Percentiles rank a stretch among this genome's conserved stretches.
These are phyloP conservation scores for Salpingus planirostris DNA, from an alignment of 2,888 invertebrate genomes.

Conservation along the genomic window DNA sequence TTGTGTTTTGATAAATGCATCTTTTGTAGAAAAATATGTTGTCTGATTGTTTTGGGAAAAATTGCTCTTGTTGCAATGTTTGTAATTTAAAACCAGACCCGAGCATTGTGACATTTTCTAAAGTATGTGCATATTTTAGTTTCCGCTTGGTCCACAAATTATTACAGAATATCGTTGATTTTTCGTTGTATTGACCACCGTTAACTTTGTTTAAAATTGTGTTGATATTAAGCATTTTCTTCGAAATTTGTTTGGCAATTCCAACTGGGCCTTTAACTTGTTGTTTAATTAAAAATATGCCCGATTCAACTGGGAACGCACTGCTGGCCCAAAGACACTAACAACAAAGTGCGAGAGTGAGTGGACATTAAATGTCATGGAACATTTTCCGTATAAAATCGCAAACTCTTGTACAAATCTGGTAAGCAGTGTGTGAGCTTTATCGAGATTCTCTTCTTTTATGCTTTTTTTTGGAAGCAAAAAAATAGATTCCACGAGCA, in stretches of 20 bases:
- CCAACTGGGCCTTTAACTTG: neutral
- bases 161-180: neutral
- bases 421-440: neutral
- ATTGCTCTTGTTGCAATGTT: neutral
- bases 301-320: neutral
- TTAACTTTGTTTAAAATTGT: neutral
- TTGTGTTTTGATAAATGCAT: neutral
- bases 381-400: neutral
- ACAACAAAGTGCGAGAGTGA: neutral
- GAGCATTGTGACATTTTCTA: neutral
- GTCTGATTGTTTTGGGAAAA: neutral
- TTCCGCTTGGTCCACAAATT: constrained; percentile 1
- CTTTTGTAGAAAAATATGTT: neutral
- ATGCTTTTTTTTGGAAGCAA: neutral
- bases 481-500: neutral
- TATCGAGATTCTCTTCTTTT: neutral
- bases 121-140: neutral
- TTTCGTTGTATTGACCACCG: constrained; percentile 1
- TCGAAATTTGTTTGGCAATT: neutral
- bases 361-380: constrained; percentile 1
- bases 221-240: neutral
- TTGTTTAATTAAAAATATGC: neutral
- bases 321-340: constrained; percentile 1
- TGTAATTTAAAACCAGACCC: neutral
- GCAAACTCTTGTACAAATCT: neutral